Evolutionary conservation across 2,113 vertebrate genomes (phyloP), one percentile per base, ranked within the genome.

Genomic region (Actenoides hombroni): DNA sequence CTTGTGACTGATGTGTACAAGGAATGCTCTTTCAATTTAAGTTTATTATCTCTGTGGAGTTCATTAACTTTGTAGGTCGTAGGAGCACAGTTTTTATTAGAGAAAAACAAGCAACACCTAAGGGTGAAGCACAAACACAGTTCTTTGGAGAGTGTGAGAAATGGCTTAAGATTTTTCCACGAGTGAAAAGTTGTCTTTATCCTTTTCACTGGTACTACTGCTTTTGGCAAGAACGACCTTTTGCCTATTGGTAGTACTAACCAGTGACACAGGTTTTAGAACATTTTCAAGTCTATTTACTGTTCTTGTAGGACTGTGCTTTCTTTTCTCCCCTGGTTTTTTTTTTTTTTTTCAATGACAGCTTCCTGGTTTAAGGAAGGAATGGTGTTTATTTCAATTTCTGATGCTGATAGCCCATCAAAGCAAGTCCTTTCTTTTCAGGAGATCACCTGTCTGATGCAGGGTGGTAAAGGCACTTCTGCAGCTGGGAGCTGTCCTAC

Each of bases 41-140:
- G 39, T 83, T 95, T 93, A 71, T 95, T 83, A 88, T 90, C 46
- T 90, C 85, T 71, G 29, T 61, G 42, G 26, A 81, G 64, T 83
- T 95, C 93, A 96, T 95, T 90, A 97, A 86, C 60, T 90, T 75
- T 81, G 68, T 83, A 71, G 56, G 64, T 92, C 0, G 0, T 70
- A 75, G 76, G 69, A 95, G 69, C 13, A 4, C 44, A 21, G 35
- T 57, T 96, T 90, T 86, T 83, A 31, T 78, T 71, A 39, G 6
- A 75, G 60, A 68, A 74, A 86, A 93, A 37, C 73, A 93, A 86
- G 67, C 49, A 92, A 19, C 0, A 8, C 53, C 51, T 57, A 13
- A 40, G 16, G n/a, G 33, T 39, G 44, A 42, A 79, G 78, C 79
- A 42, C 70, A 85, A 3, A 33, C n/a, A 24, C 4, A 10, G 4